Base-by-base conservation (phyloP, 1,140 invertebrate genomes). In the Trichonephila clavata region DNA sequence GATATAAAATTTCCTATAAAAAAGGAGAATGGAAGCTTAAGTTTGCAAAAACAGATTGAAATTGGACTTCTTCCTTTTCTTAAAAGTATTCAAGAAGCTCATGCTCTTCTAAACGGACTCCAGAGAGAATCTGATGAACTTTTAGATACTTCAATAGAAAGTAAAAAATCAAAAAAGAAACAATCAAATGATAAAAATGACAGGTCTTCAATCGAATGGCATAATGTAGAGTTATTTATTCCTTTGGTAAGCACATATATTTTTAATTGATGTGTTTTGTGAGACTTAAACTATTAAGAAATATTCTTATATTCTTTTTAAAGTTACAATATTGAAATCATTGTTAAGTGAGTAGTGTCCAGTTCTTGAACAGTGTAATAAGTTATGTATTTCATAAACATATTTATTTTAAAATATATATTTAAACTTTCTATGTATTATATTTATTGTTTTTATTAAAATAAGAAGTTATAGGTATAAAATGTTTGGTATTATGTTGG, bases 31-130 rank as follows among this genome's bases (percentile, higher is more conserved):
- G 96, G 96, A 95, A 96, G 96, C 43, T 96, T 96, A 94, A 96
- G 96, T 68, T 96, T 97, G 7, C 97, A 97, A 94, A 97, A 97
- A 95, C 97, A 97, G 94, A 96, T 97, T 95, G 96, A 97, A 96
- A 97, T 97, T 96, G 94, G 89, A 94, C 90, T 93, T 39, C 65
- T 24, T 93, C 95, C 84, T 95, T 94, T 95, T 83, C 93, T 94
- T 94, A 92, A 94, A 24, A 92, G 88, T 94, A 96, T 96, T 89
- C 95, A 97, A 97, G 96, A 96, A 95, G 97, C 97, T 92, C 95
- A 97, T 93, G 95, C 96, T 94, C 96, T 96, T 63, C 96, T 97
- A 61, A 96, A 96, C 95, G 96, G 96, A 94, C 96, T 96, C 77
- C 96, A 98, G 83, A 96, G 97, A 94, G 97, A 90, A 96, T 97